phyloP scores from a whole-genome alignment of 2,888 invertebrate species.

The Lepidochitona cinerea region DNA sequence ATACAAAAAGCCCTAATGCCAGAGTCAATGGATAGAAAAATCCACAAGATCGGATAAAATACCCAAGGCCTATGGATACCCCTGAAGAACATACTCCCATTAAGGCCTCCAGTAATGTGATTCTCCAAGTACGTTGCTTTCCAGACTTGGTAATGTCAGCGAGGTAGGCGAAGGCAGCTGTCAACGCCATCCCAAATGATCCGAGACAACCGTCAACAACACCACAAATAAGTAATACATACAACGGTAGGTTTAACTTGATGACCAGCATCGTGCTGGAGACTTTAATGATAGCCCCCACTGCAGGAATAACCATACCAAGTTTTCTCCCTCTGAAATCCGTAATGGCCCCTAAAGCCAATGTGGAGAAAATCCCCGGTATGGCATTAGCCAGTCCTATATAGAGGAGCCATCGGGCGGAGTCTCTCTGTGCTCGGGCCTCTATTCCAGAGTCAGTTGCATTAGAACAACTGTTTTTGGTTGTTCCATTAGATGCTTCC shows the following conservation, averaged over 20 bases:
- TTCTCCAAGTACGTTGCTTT: conserved; percentile 25
- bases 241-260: background rate
- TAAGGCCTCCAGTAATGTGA: conserved; percentile 28
- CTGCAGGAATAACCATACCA: background rate
- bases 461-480: background rate
- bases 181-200: conserved; percentile 24
- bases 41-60: conserved; percentile 27
- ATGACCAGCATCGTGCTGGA: background rate
- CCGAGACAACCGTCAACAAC: conserved; percentile 36
- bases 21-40: conserved; percentile 31
- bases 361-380: background rate
- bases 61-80: conserved; percentile 25
- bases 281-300: background rate
- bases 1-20: conserved; percentile 10
- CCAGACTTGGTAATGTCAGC: conserved; percentile 30
- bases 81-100: conserved; percentile 17
- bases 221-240: conserved; percentile 21
- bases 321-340: background rate
- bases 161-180: conserved; percentile 32
- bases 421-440: background rate
- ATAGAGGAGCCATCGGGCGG: background rate
- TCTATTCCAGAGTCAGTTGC: background rate
- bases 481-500: background rate
- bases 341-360: background rate
- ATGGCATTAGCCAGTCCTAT: background rate